Evolutionary conservation across 35 echinoderm and acorn worm genomes (phyloP).

Genomic region (Nesometra sesokonis): DNA sequence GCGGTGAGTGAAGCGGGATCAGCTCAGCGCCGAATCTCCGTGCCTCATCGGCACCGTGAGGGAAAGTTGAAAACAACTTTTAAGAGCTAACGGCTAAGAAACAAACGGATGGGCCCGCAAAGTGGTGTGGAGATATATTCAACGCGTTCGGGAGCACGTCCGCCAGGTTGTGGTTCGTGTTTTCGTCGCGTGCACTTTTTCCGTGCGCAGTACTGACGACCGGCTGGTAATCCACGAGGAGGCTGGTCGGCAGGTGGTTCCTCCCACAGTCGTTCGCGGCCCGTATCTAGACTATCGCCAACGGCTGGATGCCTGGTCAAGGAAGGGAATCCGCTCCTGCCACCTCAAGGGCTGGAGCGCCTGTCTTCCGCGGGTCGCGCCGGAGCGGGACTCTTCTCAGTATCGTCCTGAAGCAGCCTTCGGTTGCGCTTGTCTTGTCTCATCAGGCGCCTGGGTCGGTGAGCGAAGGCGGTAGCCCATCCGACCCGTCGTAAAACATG

Average conservation of each 20-base stretch:
- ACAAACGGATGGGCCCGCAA: constrained; percentile 30
- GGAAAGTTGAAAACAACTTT: constrained; percentile 77
- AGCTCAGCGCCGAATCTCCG: constrained; percentile 57
- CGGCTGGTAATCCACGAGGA: constrained; percentile 11
- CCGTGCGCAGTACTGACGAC: constrained; percentile 12
- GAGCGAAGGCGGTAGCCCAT: constrained; percentile 26
- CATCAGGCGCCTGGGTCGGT: constrained; percentile 16
- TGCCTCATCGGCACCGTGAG: constrained; percentile 17
- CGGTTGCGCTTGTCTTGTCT: background rate
- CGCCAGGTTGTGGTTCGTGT: background rate
- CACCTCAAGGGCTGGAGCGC: constrained; percentile 11
- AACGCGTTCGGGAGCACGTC: background rate
- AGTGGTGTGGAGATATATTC: background rate
- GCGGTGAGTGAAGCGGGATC: constrained; percentile 54
- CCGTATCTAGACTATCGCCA: constrained; percentile 2
- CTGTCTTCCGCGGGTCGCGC: background rate
- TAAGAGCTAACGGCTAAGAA: constrained; percentile 75
- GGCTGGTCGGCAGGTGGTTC: background rate
- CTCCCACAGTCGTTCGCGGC: background rate
- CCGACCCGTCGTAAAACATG: constrained; percentile 83
- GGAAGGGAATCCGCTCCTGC: constrained; percentile 1
- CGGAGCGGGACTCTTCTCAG: constrained; percentile 13
- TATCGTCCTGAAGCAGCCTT: background rate
- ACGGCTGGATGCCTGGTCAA: background rate
- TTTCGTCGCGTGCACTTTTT: constrained; percentile 10